Conservation (phyloP, 2,888 invertebrate species). For the Campoplex nolae region DNA sequence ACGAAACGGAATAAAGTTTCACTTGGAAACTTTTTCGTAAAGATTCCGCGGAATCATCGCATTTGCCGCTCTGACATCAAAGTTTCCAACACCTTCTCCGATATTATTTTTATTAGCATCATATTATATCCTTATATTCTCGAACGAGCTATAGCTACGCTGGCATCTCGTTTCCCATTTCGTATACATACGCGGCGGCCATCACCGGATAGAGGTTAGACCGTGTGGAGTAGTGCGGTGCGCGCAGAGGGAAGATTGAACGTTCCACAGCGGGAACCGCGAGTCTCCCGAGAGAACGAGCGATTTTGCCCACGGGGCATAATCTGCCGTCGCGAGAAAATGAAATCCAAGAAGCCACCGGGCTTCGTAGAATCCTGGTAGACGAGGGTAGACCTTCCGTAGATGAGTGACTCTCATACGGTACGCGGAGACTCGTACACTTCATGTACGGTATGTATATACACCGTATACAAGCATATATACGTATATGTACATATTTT, state of each 20-base stretch:
- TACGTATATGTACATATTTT: too few species aligned
- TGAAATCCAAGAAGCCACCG: constrained; percentile 65
- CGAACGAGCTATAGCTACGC: not conserved
- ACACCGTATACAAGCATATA: not conserved
- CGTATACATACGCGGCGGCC: constrained; percentile 12
- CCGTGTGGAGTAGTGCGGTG: not conserved
- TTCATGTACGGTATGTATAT: not conserved
- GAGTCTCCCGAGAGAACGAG: not conserved
- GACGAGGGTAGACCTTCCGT: constrained; percentile 19
- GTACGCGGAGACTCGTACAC: constrained; percentile 41
- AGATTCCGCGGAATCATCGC: constrained; percentile 52
- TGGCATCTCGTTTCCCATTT: constrained; percentile 58
- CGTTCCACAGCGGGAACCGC: constrained; percentile 24
- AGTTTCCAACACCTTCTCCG: constrained; percentile 51
- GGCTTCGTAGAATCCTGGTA: constrained; percentile 56
- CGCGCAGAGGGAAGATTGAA: constrained; percentile 43
- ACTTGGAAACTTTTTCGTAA: constrained; percentile 22
- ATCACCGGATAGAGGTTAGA: constrained; percentile 4
- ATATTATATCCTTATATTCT: constrained; percentile 6
- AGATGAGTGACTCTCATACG: constrained; percentile 54
- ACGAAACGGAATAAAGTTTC: constrained; percentile 41
- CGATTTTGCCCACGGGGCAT: constrained; percentile 51
- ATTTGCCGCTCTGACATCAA: constrained; percentile 42
- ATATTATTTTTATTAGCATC: not conserved
- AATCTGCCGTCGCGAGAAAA: constrained; percentile 62